These are phyloP conservation scores for Lobophora halterata DNA, from an alignment of 2,888 invertebrate genomes.

Conservation along the genomic window DNA sequence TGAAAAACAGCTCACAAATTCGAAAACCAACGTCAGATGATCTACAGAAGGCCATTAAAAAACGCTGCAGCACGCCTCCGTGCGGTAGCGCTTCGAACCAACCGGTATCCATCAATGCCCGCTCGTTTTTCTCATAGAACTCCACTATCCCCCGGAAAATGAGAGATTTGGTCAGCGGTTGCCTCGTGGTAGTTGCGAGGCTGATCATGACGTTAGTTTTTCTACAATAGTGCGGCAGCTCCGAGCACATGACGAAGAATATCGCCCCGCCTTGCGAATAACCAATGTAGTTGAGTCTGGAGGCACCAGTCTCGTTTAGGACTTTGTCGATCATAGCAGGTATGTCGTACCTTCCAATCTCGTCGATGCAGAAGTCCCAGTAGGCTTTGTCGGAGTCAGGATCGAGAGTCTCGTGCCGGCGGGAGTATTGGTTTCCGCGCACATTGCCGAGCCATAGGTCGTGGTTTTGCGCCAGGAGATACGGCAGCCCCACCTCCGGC, in stretches of 20 bases:
- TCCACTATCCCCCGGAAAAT: constrained; percentile 33
- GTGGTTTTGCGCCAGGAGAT: constrained; percentile 36
- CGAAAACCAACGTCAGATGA: constrained; percentile 32
- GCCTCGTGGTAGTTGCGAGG: constrained; percentile 82
- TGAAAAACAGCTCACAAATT: constrained; percentile 41
- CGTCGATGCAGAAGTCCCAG: constrained; percentile 86
- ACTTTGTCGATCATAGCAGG: constrained; percentile 80
- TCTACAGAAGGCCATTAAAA: constrained; percentile 47
- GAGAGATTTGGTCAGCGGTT: constrained; percentile 61
- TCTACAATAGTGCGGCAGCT: constrained; percentile 82
- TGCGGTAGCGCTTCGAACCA: constrained; percentile 46
- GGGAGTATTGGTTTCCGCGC: constrained; percentile 56
- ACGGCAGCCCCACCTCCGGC: constrained; percentile 39
- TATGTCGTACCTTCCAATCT: constrained; percentile 87
- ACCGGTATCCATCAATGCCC: constrained; percentile 33
- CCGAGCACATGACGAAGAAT: constrained; percentile 84
- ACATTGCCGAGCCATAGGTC: constrained; percentile 36
- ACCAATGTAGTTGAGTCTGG: constrained; percentile 78
- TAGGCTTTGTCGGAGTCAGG: constrained; percentile 57
- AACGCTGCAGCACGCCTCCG: constrained; percentile 43
- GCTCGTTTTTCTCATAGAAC: constrained; percentile 30
- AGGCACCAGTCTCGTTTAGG: constrained; percentile 39
- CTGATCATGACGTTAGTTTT: constrained; percentile 82
- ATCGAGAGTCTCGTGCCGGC: constrained; percentile 63
- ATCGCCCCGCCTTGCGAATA: constrained; percentile 87